Evolutionary conservation across 1,140 invertebrate species (phyloP).

Genomic region (Agrypnia vestita): DNA sequence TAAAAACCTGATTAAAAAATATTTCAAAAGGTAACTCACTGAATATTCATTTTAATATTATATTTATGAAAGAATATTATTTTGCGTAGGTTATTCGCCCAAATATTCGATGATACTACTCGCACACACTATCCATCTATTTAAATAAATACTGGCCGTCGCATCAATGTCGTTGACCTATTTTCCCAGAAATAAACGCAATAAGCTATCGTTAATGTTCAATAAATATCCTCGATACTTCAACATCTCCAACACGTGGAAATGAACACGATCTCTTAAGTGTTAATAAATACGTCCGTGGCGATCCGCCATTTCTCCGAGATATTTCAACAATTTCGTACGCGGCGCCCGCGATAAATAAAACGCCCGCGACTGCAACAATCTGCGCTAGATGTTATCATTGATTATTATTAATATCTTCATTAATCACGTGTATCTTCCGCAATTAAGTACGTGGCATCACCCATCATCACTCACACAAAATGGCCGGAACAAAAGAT

Average conservation of each 20-base stretch:
- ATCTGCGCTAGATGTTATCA: neutral
- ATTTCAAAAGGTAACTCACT: too few relatives aligned
- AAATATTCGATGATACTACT: too few relatives aligned
- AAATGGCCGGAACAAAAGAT: slow-evolving; percentile 6
- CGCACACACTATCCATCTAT: neutral
- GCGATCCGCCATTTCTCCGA: neutral
- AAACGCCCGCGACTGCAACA: neutral
- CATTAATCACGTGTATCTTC: slow-evolving; percentile 25
- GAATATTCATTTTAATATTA: too few relatives aligned
- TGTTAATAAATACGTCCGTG: slow-evolving; percentile 30
- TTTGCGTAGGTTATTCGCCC: too few relatives aligned
- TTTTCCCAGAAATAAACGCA: slow-evolving; percentile 21
- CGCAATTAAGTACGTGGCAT: slow-evolving; percentile 20
- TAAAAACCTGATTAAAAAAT: too few relatives aligned
- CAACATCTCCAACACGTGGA: slow-evolving; percentile 7
- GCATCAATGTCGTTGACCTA: slow-evolving; percentile 17
- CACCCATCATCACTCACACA: slow-evolving; percentile 6
- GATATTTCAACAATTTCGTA: slow-evolving; percentile 18
- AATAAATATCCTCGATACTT: slow-evolving; percentile 27
- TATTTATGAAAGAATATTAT: too few relatives aligned
- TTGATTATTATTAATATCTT: slow-evolving; percentile 19
- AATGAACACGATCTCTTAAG: slow-evolving; percentile 19
- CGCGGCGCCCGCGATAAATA: slow-evolving; percentile 18
- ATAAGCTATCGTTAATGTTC: slow-evolving; percentile 41
- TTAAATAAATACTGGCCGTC: neutral